Conservation (phyloP, 1,140 invertebrate species). For the Trichonephila clavata region DNA sequence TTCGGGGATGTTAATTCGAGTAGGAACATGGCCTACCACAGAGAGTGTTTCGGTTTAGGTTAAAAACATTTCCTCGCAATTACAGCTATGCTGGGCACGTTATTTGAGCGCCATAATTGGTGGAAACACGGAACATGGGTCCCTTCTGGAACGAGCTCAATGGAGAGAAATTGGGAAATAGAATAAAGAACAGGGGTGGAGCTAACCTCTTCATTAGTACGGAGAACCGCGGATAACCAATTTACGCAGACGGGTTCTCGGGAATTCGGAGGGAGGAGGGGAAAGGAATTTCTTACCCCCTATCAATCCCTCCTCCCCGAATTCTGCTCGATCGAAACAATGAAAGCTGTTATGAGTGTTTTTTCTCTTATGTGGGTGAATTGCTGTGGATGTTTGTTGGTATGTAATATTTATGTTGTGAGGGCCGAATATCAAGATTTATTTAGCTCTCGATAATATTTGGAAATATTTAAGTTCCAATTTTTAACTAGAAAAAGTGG, state of each 20-base stretch:
- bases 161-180: slow-evolving; percentile 38
- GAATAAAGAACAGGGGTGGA: slow-evolving; percentile 50
- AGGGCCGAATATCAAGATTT: too few relatives aligned
- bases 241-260: slow-evolving; percentile 52
- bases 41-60: slow-evolving; percentile 13
- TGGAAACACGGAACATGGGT: slow-evolving; percentile 57
- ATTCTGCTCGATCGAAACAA: background rate
- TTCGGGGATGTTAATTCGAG: background rate
- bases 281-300: background rate
- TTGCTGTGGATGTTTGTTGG: background rate
- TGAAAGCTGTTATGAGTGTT: background rate
- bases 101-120: slow-evolving; percentile 41
- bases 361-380: background rate
- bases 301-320: background rate
- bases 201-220: slow-evolving; percentile 54
- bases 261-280: background rate
- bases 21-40: background rate
- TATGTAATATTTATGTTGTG: background rate
- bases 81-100: slow-evolving; percentile 41
- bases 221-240: slow-evolving; percentile 58
- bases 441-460: too few relatives aligned
- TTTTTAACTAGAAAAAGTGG: too few relatives aligned
- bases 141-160: background rate
- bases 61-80: slow-evolving; percentile 37
- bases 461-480: too few relatives aligned